These are phyloP conservation scores for Apamea monoglypha DNA, from an alignment of 2,888 invertebrate species.

Conservation along the genomic window DNA sequence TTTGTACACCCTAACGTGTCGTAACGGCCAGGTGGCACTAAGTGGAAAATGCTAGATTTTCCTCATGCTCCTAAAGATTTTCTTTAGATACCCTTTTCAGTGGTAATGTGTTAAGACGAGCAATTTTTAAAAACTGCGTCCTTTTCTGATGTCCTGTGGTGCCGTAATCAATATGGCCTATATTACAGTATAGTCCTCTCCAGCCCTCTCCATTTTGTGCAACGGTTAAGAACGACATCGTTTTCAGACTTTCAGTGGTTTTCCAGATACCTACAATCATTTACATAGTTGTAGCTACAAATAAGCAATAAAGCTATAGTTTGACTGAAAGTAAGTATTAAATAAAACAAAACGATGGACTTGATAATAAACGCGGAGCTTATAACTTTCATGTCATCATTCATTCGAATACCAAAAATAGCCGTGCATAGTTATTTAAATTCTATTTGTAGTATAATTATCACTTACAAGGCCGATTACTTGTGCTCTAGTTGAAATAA, in stretches of 20 bases:
- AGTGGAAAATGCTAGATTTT: neutral
- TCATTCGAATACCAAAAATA: conserved; percentile 29
- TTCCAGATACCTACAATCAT: neutral
- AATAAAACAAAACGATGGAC: neutral
- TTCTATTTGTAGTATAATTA: conserved; percentile 21
- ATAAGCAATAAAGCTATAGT: neutral
- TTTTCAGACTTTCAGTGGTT: neutral
- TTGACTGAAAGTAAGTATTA: neutral
- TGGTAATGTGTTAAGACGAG: neutral
- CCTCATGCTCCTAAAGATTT: neutral
- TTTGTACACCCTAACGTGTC: conserved; percentile 17
- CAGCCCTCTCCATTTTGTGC: neutral
- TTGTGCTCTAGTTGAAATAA: neutral
- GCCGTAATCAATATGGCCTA: too few species aligned
- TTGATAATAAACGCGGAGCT: neutral
- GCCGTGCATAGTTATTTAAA: neutral
- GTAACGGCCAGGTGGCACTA: conserved; percentile 29
- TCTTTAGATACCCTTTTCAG: neutral
- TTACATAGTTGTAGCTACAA: neutral
- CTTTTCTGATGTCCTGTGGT: too few species aligned
- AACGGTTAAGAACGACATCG: neutral
- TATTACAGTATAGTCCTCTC: too few species aligned
- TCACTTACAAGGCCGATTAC: conserved; percentile 1
- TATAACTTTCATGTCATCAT: neutral
- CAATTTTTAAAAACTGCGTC: neutral